Conservation (phyloP, 23 tunicate species). For the Aplidium turbinatum region DNA sequence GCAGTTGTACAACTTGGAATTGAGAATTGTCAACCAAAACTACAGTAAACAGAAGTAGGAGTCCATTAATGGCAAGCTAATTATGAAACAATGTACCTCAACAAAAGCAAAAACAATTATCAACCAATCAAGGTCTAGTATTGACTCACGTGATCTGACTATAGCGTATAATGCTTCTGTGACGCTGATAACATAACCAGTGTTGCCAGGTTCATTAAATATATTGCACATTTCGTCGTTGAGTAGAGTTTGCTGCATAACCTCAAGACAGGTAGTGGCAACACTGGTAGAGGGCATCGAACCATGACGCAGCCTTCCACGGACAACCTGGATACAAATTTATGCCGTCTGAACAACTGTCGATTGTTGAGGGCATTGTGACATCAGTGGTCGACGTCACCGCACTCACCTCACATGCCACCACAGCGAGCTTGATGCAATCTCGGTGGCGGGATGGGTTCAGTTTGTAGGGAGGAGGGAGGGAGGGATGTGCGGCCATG, state of each 20-base stretch:
- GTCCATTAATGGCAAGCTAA: too few relatives aligned
- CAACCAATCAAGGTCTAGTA: too few relatives aligned
- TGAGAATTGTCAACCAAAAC: too few relatives aligned
- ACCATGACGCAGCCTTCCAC: conserved; percentile 23
- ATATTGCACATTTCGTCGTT: neutral
- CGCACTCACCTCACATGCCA: conserved; percentile 17
- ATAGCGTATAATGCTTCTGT: conserved; percentile 5
- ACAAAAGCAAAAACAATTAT: too few relatives aligned
- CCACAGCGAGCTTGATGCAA: conserved; percentile 17
- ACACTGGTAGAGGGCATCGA: conserved; percentile 18
- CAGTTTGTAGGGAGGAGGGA: conserved; percentile 3
- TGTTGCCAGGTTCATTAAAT: neutral
- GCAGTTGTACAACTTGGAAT: too few relatives aligned
- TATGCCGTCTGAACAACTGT: neutral
- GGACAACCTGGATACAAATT: neutral
- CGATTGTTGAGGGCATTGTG: neutral
- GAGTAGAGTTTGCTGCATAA: conserved; percentile 42
- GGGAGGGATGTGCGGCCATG: conserved; percentile 1
- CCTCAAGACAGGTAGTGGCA: conserved; percentile 33
- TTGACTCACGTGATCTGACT: conserved; percentile 28
- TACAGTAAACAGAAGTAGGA: too few relatives aligned
- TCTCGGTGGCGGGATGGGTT: neutral
- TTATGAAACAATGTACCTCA: too few relatives aligned
- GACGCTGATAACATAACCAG: neutral
- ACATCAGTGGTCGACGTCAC: conserved; percentile 11